Evolutionary conservation across 2,888 invertebrate genomes (phyloP).

Genomic region (Pachycephus smyrnensis): DNA sequence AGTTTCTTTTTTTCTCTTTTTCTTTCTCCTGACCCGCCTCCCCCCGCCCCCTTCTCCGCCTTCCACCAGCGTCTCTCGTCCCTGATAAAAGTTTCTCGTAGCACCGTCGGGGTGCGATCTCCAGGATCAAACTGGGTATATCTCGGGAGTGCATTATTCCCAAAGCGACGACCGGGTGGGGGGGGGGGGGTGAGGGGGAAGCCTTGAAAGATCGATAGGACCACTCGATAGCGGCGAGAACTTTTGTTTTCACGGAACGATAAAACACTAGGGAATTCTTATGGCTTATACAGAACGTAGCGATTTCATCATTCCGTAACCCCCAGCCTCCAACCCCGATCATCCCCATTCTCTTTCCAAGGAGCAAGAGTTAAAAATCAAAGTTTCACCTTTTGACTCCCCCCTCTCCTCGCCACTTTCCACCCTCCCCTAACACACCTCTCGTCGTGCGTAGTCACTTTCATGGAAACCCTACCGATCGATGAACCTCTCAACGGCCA

Average conservation of each 20-base stretch:
- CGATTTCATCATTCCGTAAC: conserved; percentile 1
- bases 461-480: neutral
- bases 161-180: conserved; percentile 35
- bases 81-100: conserved; percentile 41
- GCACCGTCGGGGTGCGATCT: conserved; percentile 36
- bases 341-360: neutral
- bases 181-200: conserved; percentile 1
- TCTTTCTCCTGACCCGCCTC: no score
- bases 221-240: conserved; percentile 36
- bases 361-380: no score
- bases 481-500: conserved; percentile 5
- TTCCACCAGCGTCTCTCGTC: neutral
- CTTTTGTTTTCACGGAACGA: conserved; percentile 46
- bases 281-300: conserved; percentile 1
- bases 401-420: neutral
- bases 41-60: neutral
- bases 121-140: conserved; percentile 46
- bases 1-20: no score
- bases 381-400: conserved; percentile 5
- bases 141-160: conserved; percentile 55
- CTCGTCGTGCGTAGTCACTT: neutral
- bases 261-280: conserved; percentile 44
- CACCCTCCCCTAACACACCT: neutral
- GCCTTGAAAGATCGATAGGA: conserved; percentile 44
- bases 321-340: neutral